Conservation (phyloP, 2,113 vertebrate species). For the Notarius quadriscutis region DNA sequence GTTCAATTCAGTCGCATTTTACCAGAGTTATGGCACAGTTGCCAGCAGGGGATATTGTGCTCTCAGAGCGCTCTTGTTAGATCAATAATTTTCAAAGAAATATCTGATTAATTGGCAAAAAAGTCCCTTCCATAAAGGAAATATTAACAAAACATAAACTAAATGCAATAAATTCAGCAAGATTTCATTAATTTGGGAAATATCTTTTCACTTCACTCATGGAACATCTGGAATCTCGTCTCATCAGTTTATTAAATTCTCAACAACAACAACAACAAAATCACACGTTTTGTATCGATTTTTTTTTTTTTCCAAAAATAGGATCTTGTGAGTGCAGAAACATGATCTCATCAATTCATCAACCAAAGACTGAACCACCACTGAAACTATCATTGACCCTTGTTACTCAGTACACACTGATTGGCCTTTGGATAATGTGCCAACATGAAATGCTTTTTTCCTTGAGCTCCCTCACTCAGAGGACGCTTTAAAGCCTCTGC, state of each 20-base stretch:
- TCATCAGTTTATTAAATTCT: background rate
- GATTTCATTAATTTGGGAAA: background rate
- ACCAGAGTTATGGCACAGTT: no score
- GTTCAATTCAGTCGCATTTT: no score
- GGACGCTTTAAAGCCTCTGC: conserved; percentile 44
- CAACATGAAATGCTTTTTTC: background rate
- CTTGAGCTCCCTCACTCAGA: conserved; percentile 1
- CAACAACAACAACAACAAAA: no score
- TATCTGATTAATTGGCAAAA: background rate
- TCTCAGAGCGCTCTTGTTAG: no score
- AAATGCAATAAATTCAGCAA: background rate
- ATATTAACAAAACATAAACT: background rate
- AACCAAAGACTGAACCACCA: background rate
- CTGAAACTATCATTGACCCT: background rate
- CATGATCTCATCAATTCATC: background rate
- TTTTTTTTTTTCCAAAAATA: background rate
- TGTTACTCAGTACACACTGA: background rate
- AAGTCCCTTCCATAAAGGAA: background rate
- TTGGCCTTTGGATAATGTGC: background rate
- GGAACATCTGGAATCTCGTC: background rate
- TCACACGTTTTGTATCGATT: background rate
- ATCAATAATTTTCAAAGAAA: background rate
- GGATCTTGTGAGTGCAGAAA: background rate
- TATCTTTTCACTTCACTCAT: background rate
- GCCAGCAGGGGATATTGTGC: no score